Evolutionary conservation across 2,888 invertebrate genomes (phyloP), one percentile per base, ranked within the genome.

Genomic region (Cataglyphis cursor): DNA sequence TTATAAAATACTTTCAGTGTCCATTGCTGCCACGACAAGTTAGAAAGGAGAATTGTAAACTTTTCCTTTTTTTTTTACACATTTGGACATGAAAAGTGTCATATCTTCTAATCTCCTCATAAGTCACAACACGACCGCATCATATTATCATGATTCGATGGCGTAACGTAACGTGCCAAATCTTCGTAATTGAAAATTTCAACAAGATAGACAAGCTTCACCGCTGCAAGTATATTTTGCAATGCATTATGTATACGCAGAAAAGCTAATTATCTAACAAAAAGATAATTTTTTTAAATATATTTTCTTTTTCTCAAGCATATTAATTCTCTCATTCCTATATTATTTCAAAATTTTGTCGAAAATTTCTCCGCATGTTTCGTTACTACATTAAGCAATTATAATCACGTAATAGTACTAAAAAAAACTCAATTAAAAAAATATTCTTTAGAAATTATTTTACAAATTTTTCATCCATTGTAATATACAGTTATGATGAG

Each of bases 1-100:
- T 87, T 89, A 89, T 61, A 89, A 91, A 91, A 91, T 91, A 91
- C 91, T 91, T 91, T 91, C 91, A 89, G 59, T 85, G 48, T 89
- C 85, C 84, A 88, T 85, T 83, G 68, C 87, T 88, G 85, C 84
- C 65, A 74, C 75, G 87, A 87, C 76, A 88, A 87, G 70, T 83
- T 82, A 82, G 81, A 86, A 83, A 84, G 57, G 83, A 83, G 68
- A 62, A 76, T 80, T 64, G 28, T 82, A 81, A 83, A 83, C 15
- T 24, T 62, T 24, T 21, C 12, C 24, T 68, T 24, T 76, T 62
- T 59, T 44, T 62, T 57, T 51, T 51, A 66, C 38, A 38, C 12
- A 65, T 48, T 48, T 65, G 65, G 76, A 68, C 85, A 80, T 83
- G 72, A 73, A 83, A 83, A 86, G 86, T 48, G 48, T 89, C 83